Conservation (phyloP, 2,888 invertebrate genomes). For the Cartodere bifasciata region DNA sequence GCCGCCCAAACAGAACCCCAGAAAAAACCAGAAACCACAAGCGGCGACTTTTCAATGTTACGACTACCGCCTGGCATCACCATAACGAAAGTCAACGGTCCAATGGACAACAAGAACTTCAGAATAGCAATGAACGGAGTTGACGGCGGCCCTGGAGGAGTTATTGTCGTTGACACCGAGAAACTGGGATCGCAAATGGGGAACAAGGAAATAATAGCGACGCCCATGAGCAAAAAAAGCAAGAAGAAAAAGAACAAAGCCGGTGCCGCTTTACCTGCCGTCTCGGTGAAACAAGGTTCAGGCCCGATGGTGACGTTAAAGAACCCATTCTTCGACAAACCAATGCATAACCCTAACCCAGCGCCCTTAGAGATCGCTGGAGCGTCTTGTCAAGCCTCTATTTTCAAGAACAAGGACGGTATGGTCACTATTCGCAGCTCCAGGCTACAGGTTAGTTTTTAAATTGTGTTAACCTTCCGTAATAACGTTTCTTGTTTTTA, state of each 20-base stretch:
- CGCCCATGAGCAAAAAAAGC: slow-evolving; percentile 29
- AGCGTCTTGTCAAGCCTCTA: slow-evolving; percentile 42
- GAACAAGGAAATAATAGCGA: slow-evolving; percentile 14
- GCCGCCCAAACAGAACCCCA: slow-evolving; percentile 13
- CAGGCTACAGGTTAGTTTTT: no score
- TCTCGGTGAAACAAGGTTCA: slow-evolving; percentile 20
- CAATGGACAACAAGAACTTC: slow-evolving; percentile 28
- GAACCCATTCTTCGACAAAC: slow-evolving; percentile 61
- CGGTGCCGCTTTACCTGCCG: slow-evolving; percentile 25
- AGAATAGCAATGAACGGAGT: slow-evolving; percentile 11
- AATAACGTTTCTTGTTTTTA: no score
- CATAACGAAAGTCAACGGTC: slow-evolving; percentile 38
- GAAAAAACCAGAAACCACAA: slow-evolving; percentile 15
- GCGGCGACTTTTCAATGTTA: slow-evolving; percentile 29
- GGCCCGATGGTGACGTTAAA: slow-evolving; percentile 60
- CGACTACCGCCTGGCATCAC: slow-evolving; percentile 34
- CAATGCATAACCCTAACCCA: slow-evolving; percentile 29
- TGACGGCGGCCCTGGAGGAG: slow-evolving; percentile 28
- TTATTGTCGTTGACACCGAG: slow-evolving; percentile 49
- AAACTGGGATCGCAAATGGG: slow-evolving; percentile 37
- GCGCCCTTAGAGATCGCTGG: slow-evolving; percentile 19
- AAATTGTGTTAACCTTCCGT: no score
- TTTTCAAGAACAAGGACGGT: slow-evolving; percentile 58
- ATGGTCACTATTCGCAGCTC: slow-evolving; percentile 80
- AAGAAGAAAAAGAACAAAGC: slow-evolving; percentile 42